A percentile compares a stretch with the other conserved stretches of the same genome.
Conservation (phyloP, 2,888 invertebrate genomes). For the Cyaniris semiargus region DNA sequence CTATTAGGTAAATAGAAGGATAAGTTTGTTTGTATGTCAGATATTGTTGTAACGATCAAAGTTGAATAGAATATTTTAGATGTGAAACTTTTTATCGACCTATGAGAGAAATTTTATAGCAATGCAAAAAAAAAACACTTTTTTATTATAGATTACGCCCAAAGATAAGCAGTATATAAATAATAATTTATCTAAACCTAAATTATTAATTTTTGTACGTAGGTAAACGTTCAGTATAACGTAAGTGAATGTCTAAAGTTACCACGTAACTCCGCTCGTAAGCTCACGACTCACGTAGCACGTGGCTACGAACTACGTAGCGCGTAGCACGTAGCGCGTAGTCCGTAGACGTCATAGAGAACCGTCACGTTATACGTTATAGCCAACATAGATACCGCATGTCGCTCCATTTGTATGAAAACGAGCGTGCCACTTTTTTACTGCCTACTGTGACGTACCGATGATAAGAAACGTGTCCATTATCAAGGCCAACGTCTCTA, state of each 20-base stretch:
- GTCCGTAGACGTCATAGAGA: not conserved
- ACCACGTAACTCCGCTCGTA: not conserved
- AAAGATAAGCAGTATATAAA: not conserved
- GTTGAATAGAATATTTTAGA: not conserved
- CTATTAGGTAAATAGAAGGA: not conserved
- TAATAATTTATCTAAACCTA: not conserved
- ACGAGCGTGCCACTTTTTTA: too few relatives aligned
- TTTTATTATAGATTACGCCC: not conserved
- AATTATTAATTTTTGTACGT: not conserved
- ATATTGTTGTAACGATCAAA: not conserved
- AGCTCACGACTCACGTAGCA: not conserved
- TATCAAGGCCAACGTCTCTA: too few relatives aligned
- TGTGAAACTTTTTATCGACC: not conserved
- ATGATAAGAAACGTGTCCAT: too few relatives aligned
- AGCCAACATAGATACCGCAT: too few relatives aligned
- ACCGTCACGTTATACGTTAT: not conserved
- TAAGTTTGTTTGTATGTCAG: too few relatives aligned
- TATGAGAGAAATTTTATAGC: too few relatives aligned
- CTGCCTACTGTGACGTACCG: too few relatives aligned
- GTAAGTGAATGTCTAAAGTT: not conserved
- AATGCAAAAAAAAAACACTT: too few relatives aligned
- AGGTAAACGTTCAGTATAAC: not conserved
- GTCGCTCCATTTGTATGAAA: too few relatives aligned
- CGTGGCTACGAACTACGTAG: not conserved
- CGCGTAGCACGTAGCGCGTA: not conserved